Percentiles rank a stretch among this genome's conserved stretches.
These are phyloP conservation scores for Ypsolopha sequella DNA, from an alignment of 2,888 invertebrate genomes.

Conservation along the genomic window DNA sequence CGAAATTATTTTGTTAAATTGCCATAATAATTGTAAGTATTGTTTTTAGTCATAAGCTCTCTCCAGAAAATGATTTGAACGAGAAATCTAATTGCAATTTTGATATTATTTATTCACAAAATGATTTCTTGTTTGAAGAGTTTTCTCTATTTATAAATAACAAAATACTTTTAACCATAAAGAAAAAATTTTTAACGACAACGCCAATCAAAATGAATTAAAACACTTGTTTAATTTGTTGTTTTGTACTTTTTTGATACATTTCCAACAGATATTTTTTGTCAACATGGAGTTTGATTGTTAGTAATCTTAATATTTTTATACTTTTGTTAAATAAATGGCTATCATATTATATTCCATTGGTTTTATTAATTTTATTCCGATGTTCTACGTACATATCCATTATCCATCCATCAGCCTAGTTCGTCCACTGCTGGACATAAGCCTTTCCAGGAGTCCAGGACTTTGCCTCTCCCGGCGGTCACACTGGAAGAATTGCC, in stretches of 20 bases:
- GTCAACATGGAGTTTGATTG: background rate
- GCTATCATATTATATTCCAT: background rate
- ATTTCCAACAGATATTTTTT: background rate
- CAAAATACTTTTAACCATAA: conserved; percentile 8
- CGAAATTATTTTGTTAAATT: conserved; percentile 27
- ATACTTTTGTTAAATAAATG: conserved; percentile 3
- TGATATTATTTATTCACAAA: conserved; percentile 20
- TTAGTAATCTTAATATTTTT: conserved; percentile 2
- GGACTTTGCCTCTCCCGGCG: no score
- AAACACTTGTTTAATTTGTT: conserved; percentile 3
- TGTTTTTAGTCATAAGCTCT: conserved; percentile 31
- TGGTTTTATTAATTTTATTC: no score
- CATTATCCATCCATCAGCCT: no score
- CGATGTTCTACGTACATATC: no score
- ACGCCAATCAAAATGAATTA: conserved; percentile 19
- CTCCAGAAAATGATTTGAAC: conserved; percentile 59
- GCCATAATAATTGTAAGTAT: conserved; percentile 66
- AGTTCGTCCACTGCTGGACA: no score
- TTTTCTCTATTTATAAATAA: conserved; percentile 28
- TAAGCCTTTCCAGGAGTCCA: no score
- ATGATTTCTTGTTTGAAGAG: conserved; percentile 62
- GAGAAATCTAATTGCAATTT: conserved; percentile 40
- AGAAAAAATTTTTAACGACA: conserved; percentile 15
- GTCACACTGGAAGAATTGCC: no score
- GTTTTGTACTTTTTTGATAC: conserved; percentile 9